These are phyloP conservation scores for Harpalus rufipes DNA, from an alignment of 2,888 invertebrate genomes.

Conservation along the genomic window DNA sequence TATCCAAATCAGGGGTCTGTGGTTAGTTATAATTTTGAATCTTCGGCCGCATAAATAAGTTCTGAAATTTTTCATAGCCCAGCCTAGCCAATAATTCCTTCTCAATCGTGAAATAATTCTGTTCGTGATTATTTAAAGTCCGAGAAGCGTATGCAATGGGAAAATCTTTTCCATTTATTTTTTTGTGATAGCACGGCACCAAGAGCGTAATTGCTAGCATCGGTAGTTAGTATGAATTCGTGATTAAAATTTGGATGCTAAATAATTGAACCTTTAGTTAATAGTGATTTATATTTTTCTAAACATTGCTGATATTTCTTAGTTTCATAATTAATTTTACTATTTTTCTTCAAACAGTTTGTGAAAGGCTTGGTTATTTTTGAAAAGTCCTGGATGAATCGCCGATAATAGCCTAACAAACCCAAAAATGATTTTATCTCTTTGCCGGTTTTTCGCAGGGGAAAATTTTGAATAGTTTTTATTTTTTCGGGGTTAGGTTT, in stretches of 20 bases:
- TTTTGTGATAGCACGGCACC: too few relatives aligned
- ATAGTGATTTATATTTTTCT: too few relatives aligned
- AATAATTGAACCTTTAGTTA: too few relatives aligned
- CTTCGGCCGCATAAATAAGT: background rate
- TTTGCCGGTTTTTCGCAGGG: conserved; percentile 68
- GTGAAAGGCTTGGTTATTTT: conserved; percentile 68
- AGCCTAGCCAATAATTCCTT: background rate
- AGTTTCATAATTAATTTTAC: too few relatives aligned
- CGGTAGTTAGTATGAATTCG: too few relatives aligned
- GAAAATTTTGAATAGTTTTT: conserved; percentile 68
- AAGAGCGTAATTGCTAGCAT: too few relatives aligned
- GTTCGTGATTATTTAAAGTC: too few relatives aligned
- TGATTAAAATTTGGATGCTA: too few relatives aligned
- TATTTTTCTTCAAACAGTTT: conserved; percentile 61
- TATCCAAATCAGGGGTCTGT: background rate
- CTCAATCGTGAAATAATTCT: background rate
- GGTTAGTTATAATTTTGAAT: background rate
- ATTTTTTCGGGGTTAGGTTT: conserved; percentile 69
- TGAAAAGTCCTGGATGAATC: conserved; percentile 69
- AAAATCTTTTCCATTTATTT: background rate
- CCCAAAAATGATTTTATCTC: too few relatives aligned
- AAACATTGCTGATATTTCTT: too few relatives aligned
- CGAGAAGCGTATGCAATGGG: background rate
- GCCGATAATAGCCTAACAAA: conserved; percentile 69
- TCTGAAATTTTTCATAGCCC: background rate